A percentile compares a stretch with the other conserved stretches of the same genome.
phyloP scores from a whole-genome alignment of 2,113 vertebrate species.

The Xyrauchen texanus region DNA sequence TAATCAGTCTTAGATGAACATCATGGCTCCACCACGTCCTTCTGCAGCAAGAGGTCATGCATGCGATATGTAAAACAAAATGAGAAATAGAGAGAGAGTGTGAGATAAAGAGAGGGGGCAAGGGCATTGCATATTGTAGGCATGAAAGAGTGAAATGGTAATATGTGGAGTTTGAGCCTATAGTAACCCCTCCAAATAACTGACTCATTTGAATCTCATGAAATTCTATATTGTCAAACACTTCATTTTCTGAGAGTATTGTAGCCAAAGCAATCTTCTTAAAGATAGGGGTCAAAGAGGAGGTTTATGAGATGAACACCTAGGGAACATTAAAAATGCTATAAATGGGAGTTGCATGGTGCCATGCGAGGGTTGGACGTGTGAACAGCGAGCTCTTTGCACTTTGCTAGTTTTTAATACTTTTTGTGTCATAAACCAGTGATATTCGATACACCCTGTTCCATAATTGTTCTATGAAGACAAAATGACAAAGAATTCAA shows the following conservation, averaged over 20 bases:
- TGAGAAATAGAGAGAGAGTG: constrained; percentile 11
- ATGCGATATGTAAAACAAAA: not conserved
- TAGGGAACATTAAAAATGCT: too few species aligned
- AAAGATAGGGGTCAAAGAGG: constrained; percentile 23
- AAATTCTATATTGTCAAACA: constrained; percentile 24
- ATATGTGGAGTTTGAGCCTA: not conserved
- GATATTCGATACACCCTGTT: too few species aligned
- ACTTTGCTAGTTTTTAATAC: too few species aligned
- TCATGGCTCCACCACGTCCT: not conserved
- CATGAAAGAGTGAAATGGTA: constrained; percentile 28
- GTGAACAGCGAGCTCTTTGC: too few species aligned
- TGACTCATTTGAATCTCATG: constrained; percentile 26
- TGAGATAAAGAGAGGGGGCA: not conserved
- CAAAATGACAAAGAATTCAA: too few species aligned
- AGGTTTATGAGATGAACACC: not conserved
- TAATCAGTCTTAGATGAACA: too few species aligned
- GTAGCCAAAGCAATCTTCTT: constrained; percentile 2
- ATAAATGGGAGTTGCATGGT: too few species aligned
- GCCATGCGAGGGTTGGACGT: too few species aligned
- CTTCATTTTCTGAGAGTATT: not conserved
- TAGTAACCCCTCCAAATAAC: constrained; percentile 2
- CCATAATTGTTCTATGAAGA: too few species aligned
- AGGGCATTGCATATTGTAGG: too few species aligned
- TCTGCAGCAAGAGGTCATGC: not conserved
- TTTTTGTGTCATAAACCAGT: too few species aligned